Percentiles rank a stretch among this genome's conserved stretches.
Conservation (phyloP, 2,113 vertebrate genomes). For the Triplophysa rosa region DNA sequence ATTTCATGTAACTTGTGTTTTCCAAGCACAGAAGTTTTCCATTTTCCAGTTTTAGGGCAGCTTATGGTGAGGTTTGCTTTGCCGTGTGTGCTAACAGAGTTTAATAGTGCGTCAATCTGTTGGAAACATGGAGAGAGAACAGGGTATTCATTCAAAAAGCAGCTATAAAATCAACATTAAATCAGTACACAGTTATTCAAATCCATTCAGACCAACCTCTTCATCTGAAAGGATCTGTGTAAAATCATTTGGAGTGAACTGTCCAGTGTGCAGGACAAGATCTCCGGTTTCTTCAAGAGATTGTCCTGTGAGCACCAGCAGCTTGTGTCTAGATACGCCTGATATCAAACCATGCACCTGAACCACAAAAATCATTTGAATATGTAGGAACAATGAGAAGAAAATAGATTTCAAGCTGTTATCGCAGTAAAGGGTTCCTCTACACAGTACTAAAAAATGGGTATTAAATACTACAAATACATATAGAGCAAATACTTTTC, state of each 20-base stretch:
- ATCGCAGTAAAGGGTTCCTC: neutral
- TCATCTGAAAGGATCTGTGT: slow-evolving; percentile 81
- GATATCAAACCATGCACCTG: slow-evolving; percentile 80
- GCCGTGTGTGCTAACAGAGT: slow-evolving; percentile 55
- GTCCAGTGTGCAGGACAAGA: slow-evolving; percentile 78
- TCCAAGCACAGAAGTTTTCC: slow-evolving; percentile 68
- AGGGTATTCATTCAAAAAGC: neutral
- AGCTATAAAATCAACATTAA: neutral
- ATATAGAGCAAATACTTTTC: too few species aligned
- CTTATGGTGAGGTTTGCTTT: slow-evolving; percentile 75
- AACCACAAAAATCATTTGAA: neutral
- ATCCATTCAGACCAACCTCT: slow-evolving; percentile 68
- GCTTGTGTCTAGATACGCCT: slow-evolving; percentile 76
- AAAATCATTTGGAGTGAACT: slow-evolving; percentile 78
- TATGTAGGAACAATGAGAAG: neutral
- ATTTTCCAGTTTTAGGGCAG: slow-evolving; percentile 78
- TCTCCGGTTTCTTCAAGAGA: slow-evolving; percentile 81
- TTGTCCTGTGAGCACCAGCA: slow-evolving; percentile 80
- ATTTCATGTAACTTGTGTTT: slow-evolving; percentile 73
- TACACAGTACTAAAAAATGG: neutral
- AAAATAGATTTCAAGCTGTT: neutral
- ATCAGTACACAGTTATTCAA: neutral
- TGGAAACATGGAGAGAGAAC: neutral
- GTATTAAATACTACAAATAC: too few species aligned
- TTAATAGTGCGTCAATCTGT: slow-evolving; percentile 78